phyloP scores from a whole-genome alignment of 37 sponge, comb jelly and placozoan species.

The Petrosia ficiformis region DNA sequence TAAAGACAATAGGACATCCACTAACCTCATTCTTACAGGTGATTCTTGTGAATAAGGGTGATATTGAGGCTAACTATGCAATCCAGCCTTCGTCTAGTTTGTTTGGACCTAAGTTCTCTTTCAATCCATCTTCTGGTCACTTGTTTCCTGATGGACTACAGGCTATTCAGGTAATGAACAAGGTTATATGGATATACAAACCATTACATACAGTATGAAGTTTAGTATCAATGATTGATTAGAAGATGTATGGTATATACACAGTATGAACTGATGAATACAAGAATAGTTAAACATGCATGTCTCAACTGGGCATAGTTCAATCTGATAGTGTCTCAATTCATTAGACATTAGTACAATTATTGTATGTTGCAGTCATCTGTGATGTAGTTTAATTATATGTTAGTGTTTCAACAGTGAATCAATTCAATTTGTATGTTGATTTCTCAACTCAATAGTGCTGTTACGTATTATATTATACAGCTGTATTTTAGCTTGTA shows the following conservation, averaged over 20 bases:
- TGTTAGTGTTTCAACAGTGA: too few species aligned
- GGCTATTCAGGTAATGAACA: slow-evolving; percentile 76
- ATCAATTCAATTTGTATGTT: too few species aligned
- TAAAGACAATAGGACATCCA: not conserved
- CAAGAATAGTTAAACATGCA: not conserved
- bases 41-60: slow-evolving; percentile 87
- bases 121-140: slow-evolving; percentile 78
- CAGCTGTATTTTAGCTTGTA: too few species aligned
- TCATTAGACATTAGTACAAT: too few species aligned
- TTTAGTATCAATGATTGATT: not conserved
- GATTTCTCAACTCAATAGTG: too few species aligned
- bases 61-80: slow-evolving; percentile 77
- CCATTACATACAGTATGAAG: not conserved
- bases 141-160: slow-evolving; percentile 87
- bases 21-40: slow-evolving; percentile 36
- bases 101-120: slow-evolving; percentile 89
- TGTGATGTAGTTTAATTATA: too few species aligned
- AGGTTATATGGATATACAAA: too few species aligned
- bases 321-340: too few species aligned
- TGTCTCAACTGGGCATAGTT: not conserved
- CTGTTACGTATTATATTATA: too few species aligned
- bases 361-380: too few species aligned
- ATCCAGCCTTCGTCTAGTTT: slow-evolving; percentile 42
- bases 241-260: not conserved
- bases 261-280: not conserved